These are phyloP conservation scores for Hozukius guyotensis DNA, from an alignment of 2,797 vertebrate genomes.

Conservation along the genomic window DNA sequence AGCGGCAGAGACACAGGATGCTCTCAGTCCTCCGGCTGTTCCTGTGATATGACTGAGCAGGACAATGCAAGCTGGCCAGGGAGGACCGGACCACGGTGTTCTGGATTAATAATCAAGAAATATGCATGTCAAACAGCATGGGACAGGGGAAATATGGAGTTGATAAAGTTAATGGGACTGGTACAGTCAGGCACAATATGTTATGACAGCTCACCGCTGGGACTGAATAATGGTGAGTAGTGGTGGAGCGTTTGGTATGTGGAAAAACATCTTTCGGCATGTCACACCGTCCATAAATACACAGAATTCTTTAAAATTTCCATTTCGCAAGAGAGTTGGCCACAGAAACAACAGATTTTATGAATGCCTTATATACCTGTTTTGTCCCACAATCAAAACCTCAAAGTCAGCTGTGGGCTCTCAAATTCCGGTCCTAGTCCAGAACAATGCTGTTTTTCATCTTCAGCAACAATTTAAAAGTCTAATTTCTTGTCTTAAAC, in stretches of 20 bases:
- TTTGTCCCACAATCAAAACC: constrained; percentile 10
- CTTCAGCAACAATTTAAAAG: constrained; percentile 27
- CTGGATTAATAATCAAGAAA: constrained; percentile 40
- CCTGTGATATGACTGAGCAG: constrained; percentile 21
- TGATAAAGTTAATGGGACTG: constrained; percentile 31
- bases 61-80: constrained; percentile 3
- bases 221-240: constrained; percentile 37
- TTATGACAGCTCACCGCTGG: constrained; percentile 42
- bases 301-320: constrained; percentile 19
- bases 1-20: constrained; percentile 16
- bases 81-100: not conserved
- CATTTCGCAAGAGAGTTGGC: constrained; percentile 17
- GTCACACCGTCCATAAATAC: constrained; percentile 21
- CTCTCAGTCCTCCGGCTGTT: not conserved
- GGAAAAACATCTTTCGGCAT: constrained; percentile 41
- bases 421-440: not conserved
- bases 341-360: constrained; percentile 39
- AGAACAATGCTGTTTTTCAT: constrained; percentile 20
- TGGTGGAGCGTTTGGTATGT: constrained; percentile 34
- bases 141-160: constrained; percentile 26
- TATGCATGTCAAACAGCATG: constrained; percentile 39
- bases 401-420: not conserved
- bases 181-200: constrained; percentile 32
- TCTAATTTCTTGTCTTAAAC: constrained; percentile 15
- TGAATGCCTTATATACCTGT: constrained; percentile 35